Conservation (phyloP, 2,888 invertebrate species). For the Gibbula magus region DNA sequence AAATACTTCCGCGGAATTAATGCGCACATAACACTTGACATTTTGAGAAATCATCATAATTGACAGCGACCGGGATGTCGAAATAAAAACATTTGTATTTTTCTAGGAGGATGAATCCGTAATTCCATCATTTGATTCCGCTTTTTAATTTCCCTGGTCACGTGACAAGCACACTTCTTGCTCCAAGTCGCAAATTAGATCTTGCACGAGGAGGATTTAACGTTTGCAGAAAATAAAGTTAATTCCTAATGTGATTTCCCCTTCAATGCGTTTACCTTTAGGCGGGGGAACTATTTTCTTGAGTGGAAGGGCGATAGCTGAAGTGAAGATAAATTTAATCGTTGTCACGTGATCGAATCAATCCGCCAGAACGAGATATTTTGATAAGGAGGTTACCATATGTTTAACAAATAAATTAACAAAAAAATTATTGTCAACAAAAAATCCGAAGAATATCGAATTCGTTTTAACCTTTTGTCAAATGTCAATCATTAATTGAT, state of each 20-base stretch:
- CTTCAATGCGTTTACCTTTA: conserved; percentile 10
- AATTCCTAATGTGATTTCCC: conserved; percentile 21
- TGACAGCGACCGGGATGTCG: neutral
- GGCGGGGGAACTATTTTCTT: neutral
- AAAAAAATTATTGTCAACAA: too few species aligned
- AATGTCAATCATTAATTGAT: too few species aligned
- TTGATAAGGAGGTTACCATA: too few species aligned
- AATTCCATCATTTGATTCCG: conserved; percentile 19
- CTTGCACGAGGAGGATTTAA: neutral
- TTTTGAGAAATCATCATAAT: conserved; percentile 10
- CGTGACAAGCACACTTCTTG: conserved; percentile 6
- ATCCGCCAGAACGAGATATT: neutral
- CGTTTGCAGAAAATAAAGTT: conserved; percentile 14
- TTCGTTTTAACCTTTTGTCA: neutral
- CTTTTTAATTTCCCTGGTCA: conserved; percentile 18
- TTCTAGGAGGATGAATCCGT: neutral
- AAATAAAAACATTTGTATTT: neutral
- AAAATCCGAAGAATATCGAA: too few species aligned
- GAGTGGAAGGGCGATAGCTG: conserved; percentile 2
- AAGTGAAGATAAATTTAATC: conserved; percentile 3
- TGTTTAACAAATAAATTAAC: too few species aligned
- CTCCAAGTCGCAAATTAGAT: conserved; percentile 14
- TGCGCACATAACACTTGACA: conserved; percentile 6
- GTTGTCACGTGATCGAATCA: conserved; percentile 1
- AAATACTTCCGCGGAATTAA: conserved; percentile 17